Base-by-base conservation (phyloP, 1,140 invertebrate genomes). In the Lineus longissimus region DNA sequence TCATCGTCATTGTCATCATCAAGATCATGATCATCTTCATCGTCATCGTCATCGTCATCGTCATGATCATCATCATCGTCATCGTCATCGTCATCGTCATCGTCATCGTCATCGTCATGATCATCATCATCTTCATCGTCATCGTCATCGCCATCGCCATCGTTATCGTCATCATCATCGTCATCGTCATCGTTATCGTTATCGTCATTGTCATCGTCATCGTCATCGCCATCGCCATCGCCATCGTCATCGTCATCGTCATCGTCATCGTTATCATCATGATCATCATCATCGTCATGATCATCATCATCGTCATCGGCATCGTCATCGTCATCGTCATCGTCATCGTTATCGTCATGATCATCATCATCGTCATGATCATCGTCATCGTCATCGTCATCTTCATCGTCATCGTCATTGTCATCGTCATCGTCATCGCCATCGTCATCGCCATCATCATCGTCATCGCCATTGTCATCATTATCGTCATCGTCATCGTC, bases 141-240 rank as follows among this genome's bases (percentile, higher is more conserved):
- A 43, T 43, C 40, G n/a, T 43, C 40, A 43, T 43, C 40, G n/a
- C n/a, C 40, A 43, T 43, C 40, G n/a, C n/a, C 40, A 43, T 43
- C 40, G n/a, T 43, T 43, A 43, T 43, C n/a, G n/a, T 43, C n/a
- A 43, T 43, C n/a, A 43, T 43, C n/a, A 43, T 43, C n/a, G n/a
- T 43, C n/a, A 43, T 43, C n/a, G n/a, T 43, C n/a, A 43, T 43
- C 40, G n/a, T 43, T n/a, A 43, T 43, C 40, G n/a, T 43, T n/a
- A 43, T 43, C 40, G n/a, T 43, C 40, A 43, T 43, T n/a, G n/a
- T 43, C 40, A 43, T 43, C 40, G n/a, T 43, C 40, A 43, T 43
- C 40, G n/a, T 43, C 40, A 43, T 43, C 40, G n/a, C n/a, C 40
- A 43, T 43, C 40, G n/a, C n/a, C 40, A 43, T 43, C 40, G n/a